Percentiles rank a stretch among this genome's conserved stretches.
Conservation (phyloP, 2,113 vertebrate genomes). For the Oncorhynchus masou region DNA sequence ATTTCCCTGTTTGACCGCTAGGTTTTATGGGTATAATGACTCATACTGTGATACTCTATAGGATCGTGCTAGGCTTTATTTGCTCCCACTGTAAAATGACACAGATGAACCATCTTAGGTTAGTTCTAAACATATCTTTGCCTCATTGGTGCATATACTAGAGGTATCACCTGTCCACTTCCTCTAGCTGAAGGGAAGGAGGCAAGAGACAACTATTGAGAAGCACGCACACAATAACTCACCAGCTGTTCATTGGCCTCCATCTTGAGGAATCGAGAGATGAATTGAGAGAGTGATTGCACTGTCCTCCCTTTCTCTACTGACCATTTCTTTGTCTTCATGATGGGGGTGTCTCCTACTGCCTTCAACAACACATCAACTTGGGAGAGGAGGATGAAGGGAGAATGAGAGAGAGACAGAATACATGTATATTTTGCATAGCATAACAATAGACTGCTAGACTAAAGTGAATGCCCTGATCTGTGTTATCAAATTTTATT, state of each 20-base stretch:
- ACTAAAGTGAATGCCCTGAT: background rate
- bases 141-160: too few species aligned
- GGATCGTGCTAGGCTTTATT: too few species aligned
- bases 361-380: constrained; percentile 94
- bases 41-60: too few species aligned
- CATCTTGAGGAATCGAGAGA: constrained; percentile 92
- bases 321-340: constrained; percentile 97
- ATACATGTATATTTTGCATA: background rate
- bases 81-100: too few species aligned
- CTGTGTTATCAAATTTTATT: too few species aligned
- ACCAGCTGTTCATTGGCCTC: constrained; percentile 91
- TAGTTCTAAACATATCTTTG: too few species aligned
- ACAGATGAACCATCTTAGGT: too few species aligned
- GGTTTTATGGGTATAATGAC: too few species aligned
- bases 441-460: background rate
- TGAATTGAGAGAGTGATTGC: constrained; percentile 90
- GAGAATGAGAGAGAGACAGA: background rate
- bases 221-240: constrained; percentile 22
- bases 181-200: too few species aligned
- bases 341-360: constrained; percentile 94
- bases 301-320: constrained; percentile 90
- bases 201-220: background rate
- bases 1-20: too few species aligned
- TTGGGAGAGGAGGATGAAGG: constrained; percentile 35
- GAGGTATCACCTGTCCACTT: too few species aligned